Evolutionary conservation across 2,888 invertebrate species (phyloP).

Genomic region (Lasioglossum villosulum): DNA sequence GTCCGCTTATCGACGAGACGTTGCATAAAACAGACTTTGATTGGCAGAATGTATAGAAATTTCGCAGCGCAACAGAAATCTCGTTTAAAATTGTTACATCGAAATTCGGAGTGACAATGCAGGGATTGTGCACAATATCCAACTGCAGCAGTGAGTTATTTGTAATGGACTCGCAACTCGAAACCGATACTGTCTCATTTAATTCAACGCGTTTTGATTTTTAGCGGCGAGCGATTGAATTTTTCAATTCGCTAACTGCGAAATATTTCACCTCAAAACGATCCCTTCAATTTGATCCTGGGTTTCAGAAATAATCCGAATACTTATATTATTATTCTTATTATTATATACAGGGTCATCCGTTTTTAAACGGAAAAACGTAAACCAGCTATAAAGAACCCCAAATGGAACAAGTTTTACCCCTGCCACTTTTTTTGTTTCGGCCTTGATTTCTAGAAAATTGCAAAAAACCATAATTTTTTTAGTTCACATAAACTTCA

Average conservation of each 20-base stretch:
- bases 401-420: no score
- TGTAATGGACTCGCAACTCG: constrained; percentile 8
- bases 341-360: no score
- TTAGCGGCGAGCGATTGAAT: neutral
- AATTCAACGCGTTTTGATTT: neutral
- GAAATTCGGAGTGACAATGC: neutral
- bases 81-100: constrained; percentile 3
- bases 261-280: no score
- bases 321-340: neutral
- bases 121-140: neutral
- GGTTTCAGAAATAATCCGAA: neutral
- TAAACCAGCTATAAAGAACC: no score
- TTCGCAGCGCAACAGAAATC: neutral
- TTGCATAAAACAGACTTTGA: neutral
- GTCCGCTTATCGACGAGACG: neutral
- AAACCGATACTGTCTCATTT: constrained; percentile 3
- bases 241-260: no score
- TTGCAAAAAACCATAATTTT: no score
- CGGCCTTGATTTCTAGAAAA: no score
- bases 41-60: constrained; percentile 8
- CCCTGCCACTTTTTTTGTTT: no score
- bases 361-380: no score
- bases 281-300: neutral
- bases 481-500: no score
- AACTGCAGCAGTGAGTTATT: neutral